Percentiles rank a stretch among this genome's conserved stretches.
Evolutionary conservation across 2,888 invertebrate genomes (phyloP).

Genomic region (Caenorhabditis uteleia): DNA sequence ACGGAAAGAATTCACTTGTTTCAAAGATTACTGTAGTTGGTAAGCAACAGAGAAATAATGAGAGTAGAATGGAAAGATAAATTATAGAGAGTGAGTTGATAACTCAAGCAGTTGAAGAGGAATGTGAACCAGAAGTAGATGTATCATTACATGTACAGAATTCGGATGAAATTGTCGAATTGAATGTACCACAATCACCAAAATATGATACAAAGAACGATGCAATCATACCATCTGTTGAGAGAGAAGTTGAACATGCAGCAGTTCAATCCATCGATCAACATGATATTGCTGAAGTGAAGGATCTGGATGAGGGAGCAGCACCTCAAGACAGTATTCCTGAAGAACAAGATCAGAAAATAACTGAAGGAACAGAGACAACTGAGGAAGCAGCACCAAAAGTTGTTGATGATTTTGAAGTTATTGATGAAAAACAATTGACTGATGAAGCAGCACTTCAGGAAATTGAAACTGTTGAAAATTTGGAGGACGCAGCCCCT

Average conservation of each 20-base stretch:
- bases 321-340: conserved; percentile 3
- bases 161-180: conserved; percentile 21
- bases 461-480: background rate
- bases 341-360: background rate
- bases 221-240: conserved; percentile 17
- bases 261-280: conserved; percentile 7
- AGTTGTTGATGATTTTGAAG: background rate
- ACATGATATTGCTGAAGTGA: background rate
- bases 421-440: background rate
- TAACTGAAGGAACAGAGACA: background rate
- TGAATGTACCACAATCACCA: conserved; percentile 34
- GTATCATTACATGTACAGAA: conserved; percentile 35
- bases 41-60: conserved; percentile 3
- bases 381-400: conserved; percentile 5
- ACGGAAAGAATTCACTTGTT: conserved; percentile 53
- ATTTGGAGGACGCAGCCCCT: conserved; percentile 3
- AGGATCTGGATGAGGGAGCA: conserved; percentile 4
- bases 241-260: conserved; percentile 16
- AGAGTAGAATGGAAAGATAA: background rate
- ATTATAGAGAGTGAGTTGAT: conserved; percentile 45
- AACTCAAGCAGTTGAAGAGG: conserved; percentile 48
- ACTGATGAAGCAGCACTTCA: background rate
- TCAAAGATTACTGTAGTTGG: conserved; percentile 55
- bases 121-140: conserved; percentile 47
- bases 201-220: conserved; percentile 15